Evolutionary conservation across 2,888 invertebrate genomes (phyloP), one percentile per base, ranked within the genome.

Genomic region (Spodoptera picta): DNA sequence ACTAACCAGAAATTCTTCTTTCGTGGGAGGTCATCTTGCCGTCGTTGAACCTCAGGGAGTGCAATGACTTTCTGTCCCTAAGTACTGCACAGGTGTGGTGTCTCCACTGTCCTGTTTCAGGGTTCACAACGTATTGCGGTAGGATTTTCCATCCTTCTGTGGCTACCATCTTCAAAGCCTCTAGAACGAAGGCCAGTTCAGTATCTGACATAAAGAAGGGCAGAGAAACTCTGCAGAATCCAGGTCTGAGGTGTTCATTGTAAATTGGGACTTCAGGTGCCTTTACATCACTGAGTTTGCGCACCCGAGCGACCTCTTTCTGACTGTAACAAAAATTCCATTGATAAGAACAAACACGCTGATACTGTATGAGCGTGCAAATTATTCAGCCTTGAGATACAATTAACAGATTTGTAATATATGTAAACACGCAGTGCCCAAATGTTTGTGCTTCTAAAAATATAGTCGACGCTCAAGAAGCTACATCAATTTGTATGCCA

Each of bases 101-200:
- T 68, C 97, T 96, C 98, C 98, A 98, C 87, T 98, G 98, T 0
- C 98, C 98, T 0, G 98, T 98, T 85, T 98, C 97, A 5, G 97
- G 96, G 85, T 98, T 98, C n/a, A 98, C 96, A 10, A 96, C 95
- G 86, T 98, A 98, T 87, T 98, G 97, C 0, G 98, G 98, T 57
- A 98, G 89, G 47, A 98, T 95, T 83, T 98, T 98, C 97, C 98
- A 98, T 0, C 97, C 98, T 92, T 98, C 97, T 4, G 97, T 97
- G 0, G 98, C 98, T 0, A 98, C 97, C 96, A 98, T 97, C 87
- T 97, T 96, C 19, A 98, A 92, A 0, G 98, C 98, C 89, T 98
- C 97, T 75, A 98, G 92, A 3, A 98, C 96, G 87, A 97, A 98
- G 0, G 97, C 97, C 23, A 98, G 92, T 86, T 98, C 97, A 51